These are phyloP conservation scores for Pithys albifrons DNA, from an alignment of 2,113 vertebrate genomes.

Conservation along the genomic window DNA sequence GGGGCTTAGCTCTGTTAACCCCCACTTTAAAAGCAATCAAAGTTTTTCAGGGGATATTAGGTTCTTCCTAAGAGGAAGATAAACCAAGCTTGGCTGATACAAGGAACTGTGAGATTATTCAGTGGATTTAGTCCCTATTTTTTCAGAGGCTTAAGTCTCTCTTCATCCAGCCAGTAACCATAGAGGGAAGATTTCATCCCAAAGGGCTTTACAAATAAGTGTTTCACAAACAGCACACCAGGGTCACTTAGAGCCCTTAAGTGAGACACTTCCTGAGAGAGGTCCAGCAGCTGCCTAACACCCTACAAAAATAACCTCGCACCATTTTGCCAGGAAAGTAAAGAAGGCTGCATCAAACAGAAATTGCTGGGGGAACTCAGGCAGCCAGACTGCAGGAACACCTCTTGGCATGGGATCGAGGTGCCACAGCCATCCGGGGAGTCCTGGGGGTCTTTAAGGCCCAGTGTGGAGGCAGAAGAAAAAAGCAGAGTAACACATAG, in stretches of 20 bases:
- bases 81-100: neutral
- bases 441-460: neutral
- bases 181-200: neutral
- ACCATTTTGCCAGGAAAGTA: neutral
- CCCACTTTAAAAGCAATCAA: neutral
- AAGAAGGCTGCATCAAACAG: neutral
- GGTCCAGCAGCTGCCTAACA: neutral
- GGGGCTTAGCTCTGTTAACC: neutral
- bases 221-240: neutral
- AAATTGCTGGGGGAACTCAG: rapidly evolving
- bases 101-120: neutral
- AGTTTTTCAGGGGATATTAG: neutral
- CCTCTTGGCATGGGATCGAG: neutral
- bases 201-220: neutral
- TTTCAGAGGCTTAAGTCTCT: neutral
- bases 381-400: neutral
- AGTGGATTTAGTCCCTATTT: neutral
- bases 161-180: neutral
- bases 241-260: neutral
- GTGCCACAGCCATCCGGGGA: neutral
- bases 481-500: neutral
- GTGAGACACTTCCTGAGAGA: neutral
- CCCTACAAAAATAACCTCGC: neutral
- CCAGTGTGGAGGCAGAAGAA: neutral
- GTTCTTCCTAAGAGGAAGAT: neutral